Evolutionary conservation across 2,113 vertebrate genomes (phyloP), one percentile per base, ranked within the genome.

Genomic region (Thymallus thymallus): DNA sequence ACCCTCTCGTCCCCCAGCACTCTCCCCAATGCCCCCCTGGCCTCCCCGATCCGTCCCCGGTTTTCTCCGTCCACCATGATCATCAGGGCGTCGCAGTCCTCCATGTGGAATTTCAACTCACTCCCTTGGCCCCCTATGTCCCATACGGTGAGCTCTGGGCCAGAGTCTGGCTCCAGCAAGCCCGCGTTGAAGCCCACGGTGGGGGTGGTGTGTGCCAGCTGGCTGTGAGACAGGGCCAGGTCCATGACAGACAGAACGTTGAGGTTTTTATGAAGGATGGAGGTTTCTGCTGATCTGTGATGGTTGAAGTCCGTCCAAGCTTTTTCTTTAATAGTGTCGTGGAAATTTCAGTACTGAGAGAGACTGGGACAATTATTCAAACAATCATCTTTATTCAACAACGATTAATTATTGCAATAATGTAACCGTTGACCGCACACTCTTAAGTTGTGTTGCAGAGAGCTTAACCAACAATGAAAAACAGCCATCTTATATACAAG

Each of bases 231-330:
- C 14, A 60, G 48, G 5, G 16, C 1, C 6, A 10, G 4, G 1
- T 80, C 83, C 83, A 84, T 73, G 74, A 18, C 29, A 24, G 1
- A 46, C 29, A 30, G n/a, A 2, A 6, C 51, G 4, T 55, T 55
- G 51, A 55, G 20, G 51, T 55, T 20, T 55, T 55, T 55, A 55
- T 55, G 51, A 55, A 41, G 9, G 51, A 20, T 55, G 18, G 9
- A 20, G 51, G 51, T 18, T 55, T 55, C 51, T 20, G 51, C 4
- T 20, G 51, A 14, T 55, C 51, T 18, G 48, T 55, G 3, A 55
- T 55, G 51, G 20, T 20, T 55, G 51, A 18, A 20, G 20, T 55
- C 51, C 51, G 20, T 55, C 13, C 10, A 41, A 41, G 35, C 35
- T 41, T 41, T 9, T 41, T 9, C 20, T 18, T 55, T 55, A 55